A percentile compares a stretch with the other conserved stretches of the same genome.
Evolutionary conservation across 2,113 vertebrate genomes (phyloP).

Genomic region (Calidris pygmaea): DNA sequence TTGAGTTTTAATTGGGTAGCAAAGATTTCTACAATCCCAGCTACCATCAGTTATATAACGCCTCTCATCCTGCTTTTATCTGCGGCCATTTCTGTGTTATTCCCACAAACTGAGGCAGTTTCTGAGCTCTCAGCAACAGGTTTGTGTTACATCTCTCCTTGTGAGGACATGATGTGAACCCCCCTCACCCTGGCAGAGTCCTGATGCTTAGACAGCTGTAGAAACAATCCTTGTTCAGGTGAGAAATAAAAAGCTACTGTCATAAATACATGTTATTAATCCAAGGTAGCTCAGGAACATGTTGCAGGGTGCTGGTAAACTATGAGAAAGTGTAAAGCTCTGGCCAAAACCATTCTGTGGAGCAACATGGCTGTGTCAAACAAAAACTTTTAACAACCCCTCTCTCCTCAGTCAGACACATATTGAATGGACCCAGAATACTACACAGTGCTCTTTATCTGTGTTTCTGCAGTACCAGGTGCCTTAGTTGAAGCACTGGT

Average conservation of each 20-base stretch:
- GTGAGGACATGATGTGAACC: not conserved
- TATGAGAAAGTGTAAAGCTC: not conserved
- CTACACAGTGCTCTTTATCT: not conserved
- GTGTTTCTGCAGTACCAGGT: not conserved
- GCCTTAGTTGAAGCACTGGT: not conserved
- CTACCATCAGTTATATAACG: fast-evolving
- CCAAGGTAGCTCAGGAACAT: not conserved
- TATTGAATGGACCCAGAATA: not conserved
- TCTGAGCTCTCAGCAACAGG: not conserved
- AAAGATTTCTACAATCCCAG: not conserved
- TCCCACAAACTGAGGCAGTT: not conserved
- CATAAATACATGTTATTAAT: not conserved
- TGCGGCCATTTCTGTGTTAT: not conserved
- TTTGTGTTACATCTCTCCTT: not conserved
- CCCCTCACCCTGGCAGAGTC: not conserved
- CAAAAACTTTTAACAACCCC: not conserved
- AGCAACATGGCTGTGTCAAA: not conserved
- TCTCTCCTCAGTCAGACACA: not conserved
- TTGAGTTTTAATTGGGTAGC: not conserved
- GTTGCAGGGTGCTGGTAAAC: not conserved
- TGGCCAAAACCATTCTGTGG: not conserved
- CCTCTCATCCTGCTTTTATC: not conserved
- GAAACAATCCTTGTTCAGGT: fast-evolving
- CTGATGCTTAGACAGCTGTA: not conserved
- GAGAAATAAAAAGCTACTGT: not conserved